Conservation (phyloP, 2,888 invertebrate genomes). For the Pteria penguin region DNA sequence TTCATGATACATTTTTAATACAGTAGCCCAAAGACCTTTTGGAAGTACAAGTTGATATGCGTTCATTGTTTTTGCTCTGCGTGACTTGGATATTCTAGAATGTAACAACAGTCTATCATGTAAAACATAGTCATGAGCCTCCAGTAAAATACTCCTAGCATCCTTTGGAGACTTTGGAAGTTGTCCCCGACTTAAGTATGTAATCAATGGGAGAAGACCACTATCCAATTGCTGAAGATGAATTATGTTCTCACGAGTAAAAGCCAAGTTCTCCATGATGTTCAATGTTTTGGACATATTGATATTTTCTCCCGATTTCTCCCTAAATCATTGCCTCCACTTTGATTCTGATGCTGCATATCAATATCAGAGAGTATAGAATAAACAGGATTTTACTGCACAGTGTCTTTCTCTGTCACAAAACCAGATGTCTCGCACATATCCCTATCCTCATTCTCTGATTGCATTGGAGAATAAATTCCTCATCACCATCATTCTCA, state of each 20-base stretch:
- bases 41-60: conserved; percentile 36
- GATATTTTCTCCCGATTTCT: no score
- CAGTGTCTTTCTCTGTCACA: no score
- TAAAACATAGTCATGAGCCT: conserved; percentile 25
- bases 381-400: no score
- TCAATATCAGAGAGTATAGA: no score
- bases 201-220: background rate
- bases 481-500: no score
- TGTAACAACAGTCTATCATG: conserved; percentile 36
- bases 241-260: background rate
- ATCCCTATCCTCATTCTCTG: no score
- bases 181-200: background rate
- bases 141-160: conserved; percentile 20
- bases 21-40: background rate
- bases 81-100: conserved; percentile 19
- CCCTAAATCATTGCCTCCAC: no score
- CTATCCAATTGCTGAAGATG: background rate
- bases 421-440: no score
- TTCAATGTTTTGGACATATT: no score
- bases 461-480: no score
- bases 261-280: no score
- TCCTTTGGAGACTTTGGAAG: conserved; percentile 28
- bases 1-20: background rate
- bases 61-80: conserved; percentile 18
- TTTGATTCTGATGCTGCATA: no score